Evolutionary conservation across 2,888 invertebrate genomes (phyloP).

Genomic region (Caenorhabditis sinica): DNA sequence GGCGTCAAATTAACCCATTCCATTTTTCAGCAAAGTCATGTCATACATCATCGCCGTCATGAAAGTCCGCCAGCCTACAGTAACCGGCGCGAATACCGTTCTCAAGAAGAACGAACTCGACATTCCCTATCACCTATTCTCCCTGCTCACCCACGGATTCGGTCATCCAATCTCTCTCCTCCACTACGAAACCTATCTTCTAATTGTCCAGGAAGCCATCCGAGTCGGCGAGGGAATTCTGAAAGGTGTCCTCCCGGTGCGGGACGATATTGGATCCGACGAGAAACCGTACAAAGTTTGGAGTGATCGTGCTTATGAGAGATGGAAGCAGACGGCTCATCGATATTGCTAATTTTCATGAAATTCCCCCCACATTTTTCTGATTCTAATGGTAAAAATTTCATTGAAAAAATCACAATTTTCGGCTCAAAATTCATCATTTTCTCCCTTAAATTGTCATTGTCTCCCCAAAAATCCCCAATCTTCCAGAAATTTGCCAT

Average conservation of each 20-base stretch:
- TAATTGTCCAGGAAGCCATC: neutral
- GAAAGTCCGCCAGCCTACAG: neutral
- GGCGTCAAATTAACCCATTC: neutral
- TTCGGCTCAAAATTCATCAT: no score
- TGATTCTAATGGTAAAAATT: no score
- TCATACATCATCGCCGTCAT: neutral
- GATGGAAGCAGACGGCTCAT: no score
- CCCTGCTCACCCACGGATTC: constrained; percentile 17
- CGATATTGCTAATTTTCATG: no score
- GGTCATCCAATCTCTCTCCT: constrained; percentile 11
- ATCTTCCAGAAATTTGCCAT: no score
- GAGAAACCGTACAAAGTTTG: neutral
- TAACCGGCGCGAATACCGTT: neutral
- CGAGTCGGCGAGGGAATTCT: neutral
- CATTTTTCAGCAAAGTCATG: constrained; percentile 13
- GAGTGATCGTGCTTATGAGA: neutral
- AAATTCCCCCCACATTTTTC: no score
- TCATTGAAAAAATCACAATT: no score
- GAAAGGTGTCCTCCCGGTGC: neutral
- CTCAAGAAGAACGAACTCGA: constrained; percentile 17
- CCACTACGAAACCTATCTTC: neutral
- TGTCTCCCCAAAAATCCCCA: no score
- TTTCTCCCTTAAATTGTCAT: no score
- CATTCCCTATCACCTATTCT: constrained; percentile 18
- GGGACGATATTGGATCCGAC: neutral